These are phyloP conservation scores for Heliconius aoede DNA, from an alignment of 2,888 invertebrate genomes.

Conservation along the genomic window DNA sequence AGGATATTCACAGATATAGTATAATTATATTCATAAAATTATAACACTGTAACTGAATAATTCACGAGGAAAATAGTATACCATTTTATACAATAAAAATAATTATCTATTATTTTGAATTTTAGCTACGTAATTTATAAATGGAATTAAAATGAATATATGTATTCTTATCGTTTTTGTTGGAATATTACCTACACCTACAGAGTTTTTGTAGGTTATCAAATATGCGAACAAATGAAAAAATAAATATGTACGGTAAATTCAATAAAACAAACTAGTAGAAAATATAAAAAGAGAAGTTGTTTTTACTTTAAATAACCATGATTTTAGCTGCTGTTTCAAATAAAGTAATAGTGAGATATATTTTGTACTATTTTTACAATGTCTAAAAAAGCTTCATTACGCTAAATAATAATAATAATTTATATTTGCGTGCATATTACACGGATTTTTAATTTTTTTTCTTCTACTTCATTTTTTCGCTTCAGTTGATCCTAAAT, in stretches of 20 bases:
- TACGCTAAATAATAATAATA: too few relatives aligned
- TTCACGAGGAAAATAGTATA: neutral
- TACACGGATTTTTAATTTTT: too few relatives aligned
- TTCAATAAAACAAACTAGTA: neutral
- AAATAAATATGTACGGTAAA: neutral
- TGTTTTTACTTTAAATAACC: neutral
- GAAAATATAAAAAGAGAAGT: neutral
- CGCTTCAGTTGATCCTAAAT: neutral
- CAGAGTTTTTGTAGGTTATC: neutral
- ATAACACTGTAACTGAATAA: neutral
- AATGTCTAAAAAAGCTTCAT: neutral
- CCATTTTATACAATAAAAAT: neutral
- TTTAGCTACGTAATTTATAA: neutral
- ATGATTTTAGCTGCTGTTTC: neutral
- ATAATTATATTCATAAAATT: neutral
- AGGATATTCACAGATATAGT: neutral
- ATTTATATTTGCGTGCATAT: too few relatives aligned
- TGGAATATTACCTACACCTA: neutral
- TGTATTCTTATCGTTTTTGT: neutral
- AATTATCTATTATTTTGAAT: neutral
- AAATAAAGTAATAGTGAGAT: neutral
- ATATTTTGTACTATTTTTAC: neutral
- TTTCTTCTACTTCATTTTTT: neutral
- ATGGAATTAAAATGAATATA: neutral
- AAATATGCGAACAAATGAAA: neutral